Evolutionary conservation across 2,888 invertebrate genomes (phyloP).

Genomic region (Acleris sparsana): DNA sequence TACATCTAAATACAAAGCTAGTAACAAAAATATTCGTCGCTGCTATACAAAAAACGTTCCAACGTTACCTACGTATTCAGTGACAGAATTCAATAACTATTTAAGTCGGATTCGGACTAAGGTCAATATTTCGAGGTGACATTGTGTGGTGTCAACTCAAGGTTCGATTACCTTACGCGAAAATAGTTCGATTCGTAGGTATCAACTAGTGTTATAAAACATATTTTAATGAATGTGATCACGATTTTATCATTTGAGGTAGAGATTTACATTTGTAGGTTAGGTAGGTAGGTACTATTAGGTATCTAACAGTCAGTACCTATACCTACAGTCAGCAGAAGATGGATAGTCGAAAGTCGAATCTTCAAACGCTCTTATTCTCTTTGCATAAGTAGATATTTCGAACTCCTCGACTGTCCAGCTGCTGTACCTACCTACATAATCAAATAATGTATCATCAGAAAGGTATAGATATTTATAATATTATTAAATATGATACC

Average conservation of each 20-base stretch:
- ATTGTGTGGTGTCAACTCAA: conserved; percentile 27
- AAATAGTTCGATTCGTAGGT: conserved; percentile 8
- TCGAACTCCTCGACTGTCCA: too few species aligned
- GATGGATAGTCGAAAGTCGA: too few species aligned
- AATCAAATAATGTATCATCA: too few species aligned
- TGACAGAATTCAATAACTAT: conserved; percentile 22
- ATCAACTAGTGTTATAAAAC: conserved; percentile 12
- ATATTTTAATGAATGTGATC: not conserved
- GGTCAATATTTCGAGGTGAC: conserved; percentile 30
- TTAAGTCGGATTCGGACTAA: conserved; percentile 27
- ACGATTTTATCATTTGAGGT: not conserved
- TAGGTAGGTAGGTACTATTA: not conserved
- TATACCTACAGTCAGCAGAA: too few species aligned
- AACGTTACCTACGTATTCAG: not conserved
- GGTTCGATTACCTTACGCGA: conserved; percentile 20
- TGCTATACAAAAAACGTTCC: too few species aligned
- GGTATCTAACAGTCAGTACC: not conserved
- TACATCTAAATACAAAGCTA: too few species aligned
- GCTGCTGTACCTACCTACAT: too few species aligned
- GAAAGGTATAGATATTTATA: too few species aligned
- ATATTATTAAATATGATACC: too few species aligned
- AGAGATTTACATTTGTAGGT: not conserved
- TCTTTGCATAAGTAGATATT: too few species aligned
- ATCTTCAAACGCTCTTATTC: too few species aligned
- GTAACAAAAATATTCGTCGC: too few species aligned